These are phyloP conservation scores for Synanthedon myopaeformis DNA, from an alignment of 2,888 invertebrate species.

Conservation along the genomic window DNA sequence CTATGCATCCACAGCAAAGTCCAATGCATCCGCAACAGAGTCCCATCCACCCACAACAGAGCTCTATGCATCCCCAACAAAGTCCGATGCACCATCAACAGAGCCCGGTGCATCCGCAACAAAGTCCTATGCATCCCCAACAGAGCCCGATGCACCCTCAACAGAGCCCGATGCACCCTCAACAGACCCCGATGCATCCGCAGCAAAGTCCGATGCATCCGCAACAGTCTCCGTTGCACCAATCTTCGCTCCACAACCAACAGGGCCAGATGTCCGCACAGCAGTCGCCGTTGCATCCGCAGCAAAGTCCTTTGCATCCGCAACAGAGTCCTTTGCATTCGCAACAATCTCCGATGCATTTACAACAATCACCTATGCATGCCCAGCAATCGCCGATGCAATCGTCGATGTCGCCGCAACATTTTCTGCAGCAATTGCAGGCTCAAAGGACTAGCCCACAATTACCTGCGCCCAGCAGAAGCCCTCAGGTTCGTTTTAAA, in stretches of 20 bases:
- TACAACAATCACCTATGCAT: conserved; percentile 10
- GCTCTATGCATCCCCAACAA: conserved; percentile 6
- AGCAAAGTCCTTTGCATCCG: conserved; percentile 16
- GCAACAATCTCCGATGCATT: conserved; percentile 11
- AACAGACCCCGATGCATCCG: conserved; percentile 35
- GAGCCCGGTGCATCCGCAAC: conserved; percentile 35
- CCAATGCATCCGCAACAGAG: conserved; percentile 26
- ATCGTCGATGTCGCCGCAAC: conserved; percentile 28
- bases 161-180: conserved; percentile 13
- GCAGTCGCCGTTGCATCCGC: conserved; percentile 32
- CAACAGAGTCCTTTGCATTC: conserved; percentile 34
- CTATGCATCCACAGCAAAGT: conserved; percentile 17
- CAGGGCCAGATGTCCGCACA: conserved; percentile 18
- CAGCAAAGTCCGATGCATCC: conserved; percentile 39
- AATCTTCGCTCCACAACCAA: conserved; percentile 5
- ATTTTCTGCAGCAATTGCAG: conserved; percentile 48
- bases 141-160: conserved; percentile 33
- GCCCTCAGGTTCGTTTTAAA: conserved; percentile 44
- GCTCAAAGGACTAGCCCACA: conserved; percentile 62
- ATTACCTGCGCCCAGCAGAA: conserved; percentile 58
- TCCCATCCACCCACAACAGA: conserved; percentile 39
- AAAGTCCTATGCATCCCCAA: conserved; percentile 6
- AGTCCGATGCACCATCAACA: conserved; percentile 24
- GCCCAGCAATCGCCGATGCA: conserved; percentile 11
- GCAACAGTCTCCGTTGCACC: conserved; percentile 31